A percentile compares a stretch with the other conserved stretches of the same genome.
Evolutionary conservation across 1,140 invertebrate species (phyloP).

Genomic region (Lasaia peninsularis): DNA sequence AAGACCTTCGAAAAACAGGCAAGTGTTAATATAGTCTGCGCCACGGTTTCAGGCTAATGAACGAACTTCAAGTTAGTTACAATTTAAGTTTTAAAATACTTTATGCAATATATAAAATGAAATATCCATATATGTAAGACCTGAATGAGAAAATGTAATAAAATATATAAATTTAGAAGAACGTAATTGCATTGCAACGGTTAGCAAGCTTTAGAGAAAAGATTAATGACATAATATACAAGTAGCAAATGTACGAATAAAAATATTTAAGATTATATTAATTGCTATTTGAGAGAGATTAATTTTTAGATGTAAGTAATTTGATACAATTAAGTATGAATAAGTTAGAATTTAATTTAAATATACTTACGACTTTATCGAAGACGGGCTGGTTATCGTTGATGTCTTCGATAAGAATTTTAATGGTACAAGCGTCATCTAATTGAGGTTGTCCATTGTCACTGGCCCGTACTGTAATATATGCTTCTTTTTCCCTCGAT

Average conservation of each 20-base stretch:
- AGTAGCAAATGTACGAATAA: no score
- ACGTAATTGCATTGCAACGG: slow-evolving; percentile 15
- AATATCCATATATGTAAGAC: slow-evolving; percentile 23
- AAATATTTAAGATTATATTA: not conserved
- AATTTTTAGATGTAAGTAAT: not conserved
- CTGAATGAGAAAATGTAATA: slow-evolving; percentile 9
- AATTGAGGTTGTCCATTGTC: slow-evolving; percentile 91
- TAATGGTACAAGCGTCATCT: slow-evolving; percentile 92
- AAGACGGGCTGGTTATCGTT: slow-evolving; percentile 93
- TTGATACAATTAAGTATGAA: not conserved
- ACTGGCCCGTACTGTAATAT: slow-evolving; percentile 84
- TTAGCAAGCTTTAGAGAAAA: not conserved
- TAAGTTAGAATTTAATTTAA: not conserved
- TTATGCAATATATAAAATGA: slow-evolving; percentile 28
- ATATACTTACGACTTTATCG: slow-evolving; percentile 83
- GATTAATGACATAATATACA: slow-evolving; percentile 5
- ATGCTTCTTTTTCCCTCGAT: slow-evolving; percentile 88
- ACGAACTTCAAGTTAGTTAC: slow-evolving; percentile 58
- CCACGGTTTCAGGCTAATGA: slow-evolving; percentile 62
- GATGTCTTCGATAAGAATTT: slow-evolving; percentile 90
- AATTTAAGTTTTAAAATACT: slow-evolving; percentile 24
- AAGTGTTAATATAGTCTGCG: slow-evolving; percentile 69
- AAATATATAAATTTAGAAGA: not conserved
- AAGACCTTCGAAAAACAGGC: slow-evolving; percentile 80
- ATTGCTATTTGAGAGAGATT: not conserved